Conservation (phyloP, 2,797 vertebrate species). For the Sebastes kiyomatsui region DNA sequence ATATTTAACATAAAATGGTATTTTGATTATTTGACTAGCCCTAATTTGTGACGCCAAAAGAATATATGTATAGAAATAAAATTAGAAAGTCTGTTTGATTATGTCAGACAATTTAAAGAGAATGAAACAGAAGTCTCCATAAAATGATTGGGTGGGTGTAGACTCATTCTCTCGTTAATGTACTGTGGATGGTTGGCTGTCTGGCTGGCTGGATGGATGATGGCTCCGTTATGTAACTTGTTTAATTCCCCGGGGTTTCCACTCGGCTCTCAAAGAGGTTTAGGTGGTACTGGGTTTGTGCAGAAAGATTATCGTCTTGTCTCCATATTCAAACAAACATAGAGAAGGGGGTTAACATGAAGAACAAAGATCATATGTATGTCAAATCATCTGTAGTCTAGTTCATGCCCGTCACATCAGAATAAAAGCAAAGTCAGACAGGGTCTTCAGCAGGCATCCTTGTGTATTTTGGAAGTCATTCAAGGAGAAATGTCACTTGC, state of each 20-base stretch:
- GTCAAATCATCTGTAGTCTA: not conserved
- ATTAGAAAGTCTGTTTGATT: not conserved
- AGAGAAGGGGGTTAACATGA: not conserved
- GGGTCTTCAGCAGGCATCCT: not conserved
- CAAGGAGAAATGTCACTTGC: not conserved
- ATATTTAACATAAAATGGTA: no score
- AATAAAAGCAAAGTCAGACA: not conserved
- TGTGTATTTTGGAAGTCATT: not conserved
- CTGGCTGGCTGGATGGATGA: not conserved
- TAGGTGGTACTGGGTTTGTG: not conserved
- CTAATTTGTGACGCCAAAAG: not conserved
- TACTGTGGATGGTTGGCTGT: not conserved
- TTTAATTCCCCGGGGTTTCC: not conserved
- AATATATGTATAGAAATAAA: not conserved
- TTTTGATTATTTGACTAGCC: no score
- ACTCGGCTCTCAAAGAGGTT: not conserved
- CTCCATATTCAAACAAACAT: not conserved
- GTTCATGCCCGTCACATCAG: not conserved
- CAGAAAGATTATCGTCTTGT: not conserved
- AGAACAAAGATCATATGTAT: not conserved
- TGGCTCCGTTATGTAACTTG: slow-evolving; percentile 7
- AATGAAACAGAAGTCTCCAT: not conserved
- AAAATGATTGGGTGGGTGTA: not conserved
- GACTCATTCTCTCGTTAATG: not conserved
- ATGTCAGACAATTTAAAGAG: not conserved